Conservation (phyloP, 2,797 vertebrate genomes). For the Dallia pectoralis region DNA sequence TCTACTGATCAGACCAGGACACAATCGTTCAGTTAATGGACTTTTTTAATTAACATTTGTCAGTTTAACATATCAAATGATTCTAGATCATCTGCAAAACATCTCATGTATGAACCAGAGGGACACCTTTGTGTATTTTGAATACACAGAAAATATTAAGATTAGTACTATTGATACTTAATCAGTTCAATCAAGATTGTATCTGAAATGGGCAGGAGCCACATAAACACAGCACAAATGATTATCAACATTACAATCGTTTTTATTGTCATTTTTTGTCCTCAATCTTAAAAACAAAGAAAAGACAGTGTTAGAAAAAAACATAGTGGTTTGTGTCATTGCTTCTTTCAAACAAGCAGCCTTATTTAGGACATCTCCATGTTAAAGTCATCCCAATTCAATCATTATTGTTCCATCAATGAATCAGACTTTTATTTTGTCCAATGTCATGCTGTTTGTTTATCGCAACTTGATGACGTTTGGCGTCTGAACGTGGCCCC, state of each 20-base stretch:
- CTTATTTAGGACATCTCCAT: too few species aligned
- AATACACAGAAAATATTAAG: background rate
- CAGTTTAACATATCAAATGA: constrained; percentile 64
- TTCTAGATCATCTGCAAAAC: constrained; percentile 17
- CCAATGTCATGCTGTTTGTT: too few species aligned
- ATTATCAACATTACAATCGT: background rate
- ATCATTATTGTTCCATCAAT: too few species aligned
- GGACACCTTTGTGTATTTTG: background rate
- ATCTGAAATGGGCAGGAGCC: background rate
- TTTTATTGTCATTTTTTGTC: background rate
- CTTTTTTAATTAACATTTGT: constrained; percentile 48
- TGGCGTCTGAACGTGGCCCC: too few species aligned
- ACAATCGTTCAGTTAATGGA: constrained; percentile 43
- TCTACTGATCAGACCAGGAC: constrained; percentile 34
- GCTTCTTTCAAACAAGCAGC: too few species aligned
- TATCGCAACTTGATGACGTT: too few species aligned
- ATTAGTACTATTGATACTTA: background rate
- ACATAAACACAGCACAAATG: background rate
- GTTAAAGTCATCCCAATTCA: too few species aligned
- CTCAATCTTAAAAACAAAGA: too few species aligned
- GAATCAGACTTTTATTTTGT: background rate
- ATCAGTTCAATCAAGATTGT: background rate
- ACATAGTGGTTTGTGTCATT: too few species aligned
- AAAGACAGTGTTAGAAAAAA: too few species aligned
- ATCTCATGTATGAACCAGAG: background rate